Evolutionary conservation across 1,140 invertebrate species (phyloP).

Genomic region (Triops longicaudatus): DNA sequence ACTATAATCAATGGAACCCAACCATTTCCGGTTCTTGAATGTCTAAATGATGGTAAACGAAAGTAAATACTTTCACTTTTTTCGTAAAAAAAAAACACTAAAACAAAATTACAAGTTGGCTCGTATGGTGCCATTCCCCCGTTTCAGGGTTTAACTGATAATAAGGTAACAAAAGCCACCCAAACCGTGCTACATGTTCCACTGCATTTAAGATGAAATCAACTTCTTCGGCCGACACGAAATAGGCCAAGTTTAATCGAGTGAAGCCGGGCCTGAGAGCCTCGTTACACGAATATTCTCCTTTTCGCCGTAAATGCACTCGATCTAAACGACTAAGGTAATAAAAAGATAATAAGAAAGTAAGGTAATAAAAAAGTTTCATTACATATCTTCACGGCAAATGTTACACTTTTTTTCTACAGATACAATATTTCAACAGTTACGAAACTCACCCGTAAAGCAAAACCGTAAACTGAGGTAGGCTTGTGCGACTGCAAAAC

Average conservation of each 20-base stretch:
- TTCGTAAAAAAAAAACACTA: background rate
- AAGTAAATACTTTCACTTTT: conserved; percentile 6
- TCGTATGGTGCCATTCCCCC: conserved; percentile 79
- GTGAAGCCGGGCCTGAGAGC: conserved; percentile 77
- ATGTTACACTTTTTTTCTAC: conserved; percentile 24
- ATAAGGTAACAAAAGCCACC: conserved; percentile 80
- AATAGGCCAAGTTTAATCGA: conserved; percentile 74
- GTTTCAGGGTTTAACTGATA: conserved; percentile 77
- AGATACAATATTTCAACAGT: conserved; percentile 24
- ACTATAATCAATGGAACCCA: conserved; percentile 65
- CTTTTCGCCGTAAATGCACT: conserved; percentile 48
- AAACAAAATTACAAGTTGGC: conserved; percentile 49
- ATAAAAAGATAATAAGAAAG: conserved; percentile 23
- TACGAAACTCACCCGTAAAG: background rate
- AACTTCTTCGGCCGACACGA: conserved; percentile 67
- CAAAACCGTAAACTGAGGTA: background rate
- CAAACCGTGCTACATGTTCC: conserved; percentile 76
- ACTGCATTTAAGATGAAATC: conserved; percentile 75
- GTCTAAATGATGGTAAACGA: conserved; percentile 37
- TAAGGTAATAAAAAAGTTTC: too few species aligned
- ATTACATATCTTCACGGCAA: conserved; percentile 19
- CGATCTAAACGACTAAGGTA: conserved; percentile 47
- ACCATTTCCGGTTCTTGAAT: conserved; percentile 70
- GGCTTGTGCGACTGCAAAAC: conserved; percentile 10
- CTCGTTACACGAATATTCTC: conserved; percentile 57